These are phyloP conservation scores for Lagria hirta DNA, from an alignment of 2,888 invertebrate species.

Conservation along the genomic window DNA sequence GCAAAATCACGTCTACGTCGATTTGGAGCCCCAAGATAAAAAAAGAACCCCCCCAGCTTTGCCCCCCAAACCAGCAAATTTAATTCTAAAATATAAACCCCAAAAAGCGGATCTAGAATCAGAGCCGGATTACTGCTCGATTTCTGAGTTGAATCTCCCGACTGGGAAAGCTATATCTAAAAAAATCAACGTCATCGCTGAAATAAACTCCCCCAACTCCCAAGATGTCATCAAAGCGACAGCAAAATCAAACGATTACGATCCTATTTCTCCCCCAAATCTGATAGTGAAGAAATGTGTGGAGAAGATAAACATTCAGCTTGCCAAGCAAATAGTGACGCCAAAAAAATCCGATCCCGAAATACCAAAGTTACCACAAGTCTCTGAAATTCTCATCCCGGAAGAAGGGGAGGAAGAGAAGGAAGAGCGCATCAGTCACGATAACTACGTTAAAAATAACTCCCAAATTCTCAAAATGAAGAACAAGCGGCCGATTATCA, in stretches of 20 bases:
- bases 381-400: conserved; percentile 72
- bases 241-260: conserved; percentile 26
- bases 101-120: conserved; percentile 46
- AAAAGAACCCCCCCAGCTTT: conserved; percentile 69
- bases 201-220: conserved; percentile 45
- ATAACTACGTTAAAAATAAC: conserved; percentile 54
- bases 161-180: conserved; percentile 39
- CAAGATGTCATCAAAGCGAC: conserved; percentile 35
- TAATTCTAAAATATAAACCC: conserved; percentile 65
- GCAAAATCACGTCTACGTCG: conserved; percentile 61
- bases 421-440: conserved; percentile 47
- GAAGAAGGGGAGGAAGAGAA: conserved; percentile 58
- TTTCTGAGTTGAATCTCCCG: conserved; percentile 68
- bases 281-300: conserved; percentile 47
- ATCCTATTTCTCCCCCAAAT: conserved; percentile 33
- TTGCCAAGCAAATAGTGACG: conserved; percentile 46
- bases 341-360: conserved; percentile 58
- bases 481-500: conserved; percentile 59
- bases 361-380: conserved; percentile 74
- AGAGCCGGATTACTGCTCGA: conserved; percentile 76
- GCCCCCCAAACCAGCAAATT: conserved; percentile 77
- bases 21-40: conserved; percentile 56
- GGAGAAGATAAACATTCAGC: conserved; percentile 48
- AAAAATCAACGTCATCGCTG: conserved; percentile 49
- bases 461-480: conserved; percentile 53